phyloP scores from a whole-genome alignment of 1,140 invertebrate species.

The Bursaphelenchus mucronatus region DNA sequence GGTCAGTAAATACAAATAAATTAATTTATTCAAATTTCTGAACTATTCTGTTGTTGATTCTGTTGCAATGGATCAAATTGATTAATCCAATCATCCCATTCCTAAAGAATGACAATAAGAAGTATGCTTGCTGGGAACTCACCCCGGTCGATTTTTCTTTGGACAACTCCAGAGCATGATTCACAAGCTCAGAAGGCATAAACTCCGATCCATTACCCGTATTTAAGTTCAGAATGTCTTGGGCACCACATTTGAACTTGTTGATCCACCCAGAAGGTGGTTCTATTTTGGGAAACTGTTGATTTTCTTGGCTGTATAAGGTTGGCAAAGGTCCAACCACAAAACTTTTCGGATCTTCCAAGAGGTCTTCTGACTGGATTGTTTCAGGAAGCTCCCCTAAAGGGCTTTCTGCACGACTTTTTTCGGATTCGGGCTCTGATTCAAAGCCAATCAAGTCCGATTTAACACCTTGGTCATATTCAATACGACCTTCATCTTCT shows the following conservation, averaged over 20 bases:
- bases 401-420: too few species aligned
- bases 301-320: too few species aligned
- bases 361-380: too few species aligned
- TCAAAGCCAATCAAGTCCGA: too few species aligned
- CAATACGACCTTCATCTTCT: slow-evolving; percentile 9
- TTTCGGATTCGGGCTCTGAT: too few species aligned
- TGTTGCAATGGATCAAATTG: slow-evolving; percentile 14
- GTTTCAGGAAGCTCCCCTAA: too few species aligned
- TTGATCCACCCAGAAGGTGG: slow-evolving; percentile 5
- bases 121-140: neutral
- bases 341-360: too few species aligned
- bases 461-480: neutral
- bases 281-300: too few species aligned
- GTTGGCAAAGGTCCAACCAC: too few species aligned
- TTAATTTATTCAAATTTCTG: neutral
- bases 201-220: slow-evolving; percentile 8
- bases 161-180: neutral
- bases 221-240: neutral
- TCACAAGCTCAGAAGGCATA: slow-evolving; percentile 13
- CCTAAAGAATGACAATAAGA: neutral
- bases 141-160: neutral
- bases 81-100: slow-evolving; percentile 9
- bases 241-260: slow-evolving; percentile 9
- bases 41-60: neutral
- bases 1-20: neutral